A percentile compares a stretch with the other conserved stretches of the same genome.
These are phyloP conservation scores for Carlito syrichta DNA, from an alignment of 2,113 vertebrate genomes.

Conservation along the genomic window DNA sequence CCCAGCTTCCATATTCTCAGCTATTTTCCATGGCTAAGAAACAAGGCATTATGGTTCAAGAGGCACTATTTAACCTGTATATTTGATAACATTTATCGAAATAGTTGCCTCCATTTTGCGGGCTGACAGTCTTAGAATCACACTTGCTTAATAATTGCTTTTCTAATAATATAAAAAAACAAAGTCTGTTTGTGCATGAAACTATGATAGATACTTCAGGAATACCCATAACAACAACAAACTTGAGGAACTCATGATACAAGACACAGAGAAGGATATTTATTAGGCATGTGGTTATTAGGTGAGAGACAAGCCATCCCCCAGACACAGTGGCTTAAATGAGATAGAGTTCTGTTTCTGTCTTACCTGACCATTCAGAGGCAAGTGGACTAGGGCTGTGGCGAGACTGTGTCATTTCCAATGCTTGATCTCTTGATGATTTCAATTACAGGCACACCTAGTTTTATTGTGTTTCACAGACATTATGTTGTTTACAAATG, in stretches of 20 bases:
- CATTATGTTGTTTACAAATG: neutral
- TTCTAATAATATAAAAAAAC: neutral
- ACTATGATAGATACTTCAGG: neutral
- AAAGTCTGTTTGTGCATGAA: neutral
- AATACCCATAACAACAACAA: neutral
- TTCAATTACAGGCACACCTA: neutral
- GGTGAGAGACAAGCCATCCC: neutral
- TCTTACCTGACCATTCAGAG: neutral
- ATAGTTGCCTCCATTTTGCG: neutral
- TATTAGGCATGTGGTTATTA: neutral
- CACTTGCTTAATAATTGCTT: neutral
- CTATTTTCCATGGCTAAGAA: neutral
- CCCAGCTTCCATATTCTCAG: neutral
- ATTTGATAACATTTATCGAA: neutral
- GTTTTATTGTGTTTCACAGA: neutral
- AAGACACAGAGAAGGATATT: neutral
- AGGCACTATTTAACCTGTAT: neutral
- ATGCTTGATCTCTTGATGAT: neutral
- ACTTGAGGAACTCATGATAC: neutral
- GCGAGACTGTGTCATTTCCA: neutral
- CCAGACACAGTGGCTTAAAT: neutral
- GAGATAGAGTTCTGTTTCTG: neutral
- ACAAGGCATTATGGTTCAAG: neutral
- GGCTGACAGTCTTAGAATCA: neutral
- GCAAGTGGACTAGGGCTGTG: neutral